Base-by-base conservation (phyloP, 1,140 invertebrate species). In the Drosophila mauritiana region DNA sequence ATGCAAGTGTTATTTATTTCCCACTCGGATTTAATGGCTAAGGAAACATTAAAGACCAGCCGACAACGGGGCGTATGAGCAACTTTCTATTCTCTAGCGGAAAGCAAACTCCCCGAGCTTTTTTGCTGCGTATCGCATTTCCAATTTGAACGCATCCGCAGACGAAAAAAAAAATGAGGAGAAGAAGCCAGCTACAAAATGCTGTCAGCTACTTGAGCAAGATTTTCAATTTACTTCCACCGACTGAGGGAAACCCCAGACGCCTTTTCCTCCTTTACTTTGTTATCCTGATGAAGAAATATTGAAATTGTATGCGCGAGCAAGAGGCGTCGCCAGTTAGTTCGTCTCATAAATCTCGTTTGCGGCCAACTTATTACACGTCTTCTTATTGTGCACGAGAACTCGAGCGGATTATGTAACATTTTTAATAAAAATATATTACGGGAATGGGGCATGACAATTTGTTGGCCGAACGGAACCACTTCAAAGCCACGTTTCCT, bases 291-390 rank as follows among this genome's bases (percentile, higher is more conserved):
- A 83, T 83, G 76, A 83, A 83, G 84, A 88, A 88, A 88, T 88
- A 88, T 88, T 89, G 83, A 88, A 88, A 89, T 89, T 83, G 72
- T 88, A 80, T 73, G 64, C 70, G 65, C 48, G 58, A 59, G 58
- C 40, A 57, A 52, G 34, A 74, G 81, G 46, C 76, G 65, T 63
- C 55, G 69, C 72, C 75, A 74, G 69, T 73, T 76, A 69, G 62
- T 89, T 83, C 70, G 65, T 77, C 77, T 77, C 84, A 88, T 88
- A 88, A 88, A 83, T 88, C 84, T 83, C 67, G 45, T 82, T 75
- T 61, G 78, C 34, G 76, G 65, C 51, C n/a, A 49, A 69, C 64
- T 70, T 69, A 55, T 69, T 69, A 70, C 25, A 42, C 25, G 45
- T 15, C 15, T 20, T 34, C 17, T 34, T 36, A 10, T 22, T 15